These are phyloP conservation scores for Flabesymbios commensalis DNA, from an alignment of 2,888 invertebrate genomes.

Conservation along the genomic window DNA sequence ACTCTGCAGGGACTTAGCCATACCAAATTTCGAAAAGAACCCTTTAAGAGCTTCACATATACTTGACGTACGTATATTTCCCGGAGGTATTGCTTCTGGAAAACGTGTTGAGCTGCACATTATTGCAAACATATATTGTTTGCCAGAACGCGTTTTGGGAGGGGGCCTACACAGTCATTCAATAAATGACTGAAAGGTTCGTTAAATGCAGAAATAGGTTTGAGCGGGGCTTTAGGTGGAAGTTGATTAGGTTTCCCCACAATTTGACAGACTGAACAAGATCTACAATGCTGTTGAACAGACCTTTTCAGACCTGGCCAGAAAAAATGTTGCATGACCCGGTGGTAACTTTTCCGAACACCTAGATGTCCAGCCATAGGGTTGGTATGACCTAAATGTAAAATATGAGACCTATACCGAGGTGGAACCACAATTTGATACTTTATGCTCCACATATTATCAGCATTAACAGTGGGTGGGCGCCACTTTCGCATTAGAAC, in stretches of 20 bases:
- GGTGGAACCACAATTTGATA: background rate
- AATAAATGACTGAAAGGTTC: conserved; percentile 12
- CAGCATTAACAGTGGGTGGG: background rate
- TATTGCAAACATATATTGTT: conserved; percentile 14
- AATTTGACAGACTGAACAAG: background rate
- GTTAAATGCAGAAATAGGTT: conserved; percentile 13
- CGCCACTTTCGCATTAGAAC: background rate
- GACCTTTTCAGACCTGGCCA: background rate
- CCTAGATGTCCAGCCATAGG: background rate
- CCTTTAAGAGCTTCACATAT: background rate
- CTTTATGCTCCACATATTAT: background rate
- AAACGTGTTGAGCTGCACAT: conserved; percentile 16
- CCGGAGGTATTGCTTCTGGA: conserved; percentile 16
- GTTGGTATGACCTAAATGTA: background rate
- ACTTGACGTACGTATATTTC: background rate
- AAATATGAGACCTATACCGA: background rate
- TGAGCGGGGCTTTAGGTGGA: conserved; percentile 12
- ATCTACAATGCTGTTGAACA: background rate
- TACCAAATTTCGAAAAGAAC: conserved; percentile 6
- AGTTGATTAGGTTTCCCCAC: conserved; percentile 1
- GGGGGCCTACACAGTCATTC: conserved; percentile 15
- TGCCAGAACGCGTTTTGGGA: conserved; percentile 14
- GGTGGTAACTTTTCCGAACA: background rate
- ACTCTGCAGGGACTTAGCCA: conserved; percentile 5
- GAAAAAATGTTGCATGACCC: background rate